Percentiles rank a stretch among this genome's conserved stretches.
Evolutionary conservation across 2,113 vertebrate genomes (phyloP).

Genomic region (Cyphomyrus plagiostoma): DNA sequence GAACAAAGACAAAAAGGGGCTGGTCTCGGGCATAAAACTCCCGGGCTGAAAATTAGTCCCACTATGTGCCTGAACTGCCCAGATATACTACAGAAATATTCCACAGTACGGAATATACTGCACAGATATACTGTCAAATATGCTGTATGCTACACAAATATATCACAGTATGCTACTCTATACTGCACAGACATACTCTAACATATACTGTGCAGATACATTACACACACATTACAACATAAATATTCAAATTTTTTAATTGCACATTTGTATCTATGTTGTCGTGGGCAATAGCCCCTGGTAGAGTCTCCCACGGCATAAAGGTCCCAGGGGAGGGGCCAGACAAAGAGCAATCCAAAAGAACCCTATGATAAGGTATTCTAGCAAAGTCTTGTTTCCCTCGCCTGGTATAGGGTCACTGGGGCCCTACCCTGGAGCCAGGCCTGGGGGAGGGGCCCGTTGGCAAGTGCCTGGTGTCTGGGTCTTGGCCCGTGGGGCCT

Average conservation of each 20-base stretch:
- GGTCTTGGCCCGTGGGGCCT: too few species aligned
- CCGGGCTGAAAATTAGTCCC: not conserved
- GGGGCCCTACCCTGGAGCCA: too few species aligned
- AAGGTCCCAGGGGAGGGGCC: too few species aligned
- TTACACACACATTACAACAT: not conserved
- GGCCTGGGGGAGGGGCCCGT: too few species aligned
- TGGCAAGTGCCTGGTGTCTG: too few species aligned
- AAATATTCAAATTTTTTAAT: not conserved
- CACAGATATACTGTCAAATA: not conserved
- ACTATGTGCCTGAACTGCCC: not conserved
- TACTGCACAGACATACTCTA: not conserved
- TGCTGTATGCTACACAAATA: not conserved
- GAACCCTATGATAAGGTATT: too few species aligned
- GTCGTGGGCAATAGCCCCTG: too few species aligned
- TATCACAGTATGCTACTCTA: not conserved
- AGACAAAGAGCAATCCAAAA: too few species aligned
- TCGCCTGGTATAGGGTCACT: too few species aligned
- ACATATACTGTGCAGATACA: not conserved
- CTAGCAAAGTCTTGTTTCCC: too few species aligned
- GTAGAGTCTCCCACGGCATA: too few species aligned
- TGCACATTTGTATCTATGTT: not conserved
- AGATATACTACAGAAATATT: not conserved
- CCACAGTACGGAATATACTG: not conserved
- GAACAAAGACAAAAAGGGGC: not conserved
- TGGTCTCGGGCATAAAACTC: not conserved